These are phyloP conservation scores for Callyntrura sp. DNA, from an alignment of 2,888 invertebrate species.

Conservation along the genomic window DNA sequence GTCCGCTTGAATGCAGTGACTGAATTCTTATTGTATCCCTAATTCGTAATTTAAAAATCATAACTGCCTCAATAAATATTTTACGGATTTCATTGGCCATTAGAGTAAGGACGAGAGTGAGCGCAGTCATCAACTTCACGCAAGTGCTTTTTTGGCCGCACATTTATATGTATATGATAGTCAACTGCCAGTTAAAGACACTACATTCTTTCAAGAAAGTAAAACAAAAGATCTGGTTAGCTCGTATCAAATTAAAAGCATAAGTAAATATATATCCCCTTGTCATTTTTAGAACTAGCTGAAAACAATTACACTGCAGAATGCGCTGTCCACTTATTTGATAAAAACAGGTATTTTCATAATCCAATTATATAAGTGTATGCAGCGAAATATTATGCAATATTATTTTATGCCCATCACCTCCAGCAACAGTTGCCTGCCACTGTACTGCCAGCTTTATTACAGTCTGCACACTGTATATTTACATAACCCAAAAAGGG, in stretches of 20 bases:
- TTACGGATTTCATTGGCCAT: not conserved
- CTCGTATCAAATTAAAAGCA: slow-evolving; percentile 7
- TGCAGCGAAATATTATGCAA: not conserved
- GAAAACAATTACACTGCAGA: not conserved
- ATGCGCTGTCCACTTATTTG: slow-evolving; percentile 3
- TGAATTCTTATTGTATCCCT: not conserved
- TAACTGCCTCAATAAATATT: slow-evolving; percentile 22
- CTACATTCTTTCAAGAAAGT: slow-evolving; percentile 27
- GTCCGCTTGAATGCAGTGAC: not conserved
- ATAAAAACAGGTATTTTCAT: slow-evolving; percentile 66
- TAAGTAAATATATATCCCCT: slow-evolving; percentile 20
- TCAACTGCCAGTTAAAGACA: not conserved
- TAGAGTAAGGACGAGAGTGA: not conserved
- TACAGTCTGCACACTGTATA: not conserved
- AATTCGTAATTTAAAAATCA: slow-evolving; percentile 11
- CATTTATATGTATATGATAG: not conserved
- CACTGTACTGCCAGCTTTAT: not conserved
- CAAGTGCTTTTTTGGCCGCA: not conserved
- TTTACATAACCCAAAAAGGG: not conserved
- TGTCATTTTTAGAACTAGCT: slow-evolving; percentile 53
- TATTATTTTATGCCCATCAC: not conserved
- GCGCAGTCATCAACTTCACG: slow-evolving; percentile 10
- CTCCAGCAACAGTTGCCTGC: no score
- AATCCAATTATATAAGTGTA: slow-evolving; percentile 39
- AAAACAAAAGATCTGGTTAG: not conserved